Evolutionary conservation across 2,888 invertebrate genomes (phyloP), one percentile per base, ranked within the genome.

Genomic region (Digitonthophagus gazella): DNA sequence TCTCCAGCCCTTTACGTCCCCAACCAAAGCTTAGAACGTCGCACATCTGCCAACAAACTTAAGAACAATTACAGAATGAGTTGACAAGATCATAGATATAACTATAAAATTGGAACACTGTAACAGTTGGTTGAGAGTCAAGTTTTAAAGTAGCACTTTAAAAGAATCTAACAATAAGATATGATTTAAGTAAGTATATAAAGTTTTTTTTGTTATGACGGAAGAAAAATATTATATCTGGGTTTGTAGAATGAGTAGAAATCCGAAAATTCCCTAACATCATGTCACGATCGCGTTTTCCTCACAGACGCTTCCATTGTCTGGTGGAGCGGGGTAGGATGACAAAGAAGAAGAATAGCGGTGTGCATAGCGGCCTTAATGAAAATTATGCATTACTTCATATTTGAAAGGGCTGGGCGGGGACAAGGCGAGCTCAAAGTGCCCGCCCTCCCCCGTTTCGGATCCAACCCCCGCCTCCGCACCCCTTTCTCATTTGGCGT

Each of bases 351-450:
- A 73, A 76, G 75, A 75, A 75, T 75, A 74, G 74, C 74, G 73
- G 75, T 75, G 75, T 76, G 75, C 74, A 76, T 76, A 76, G 75
- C 75, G 72, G 73, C 18, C 72, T 77, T 79, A 79, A 79, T 79
- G 79, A 79, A 79, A 78, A 79, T 79, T 79, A 79, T 79, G 79
- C 79, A 79, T 79, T 79, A 79, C 78, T 78, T 78, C 78, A 78
- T 79, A 78, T 78, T 77, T 75, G 76, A 76, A 77, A 75, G 75
- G 73, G 75, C 74, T 75, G 72, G 76, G 76, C 76, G 73, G 74
- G 76, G 72, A 74, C 72, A 68, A 72, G 68, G 65, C 72, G 69
- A 73, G 71, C 74, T 75, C 75, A 76, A 76, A 75, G 76, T 73
- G 75, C 75, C 76, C 76, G 75, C 76, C 76, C 69, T 67, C 67